These are phyloP conservation scores for Zaprionus ornatus DNA, from an alignment of 1,140 invertebrate species.

Conservation along the genomic window DNA sequence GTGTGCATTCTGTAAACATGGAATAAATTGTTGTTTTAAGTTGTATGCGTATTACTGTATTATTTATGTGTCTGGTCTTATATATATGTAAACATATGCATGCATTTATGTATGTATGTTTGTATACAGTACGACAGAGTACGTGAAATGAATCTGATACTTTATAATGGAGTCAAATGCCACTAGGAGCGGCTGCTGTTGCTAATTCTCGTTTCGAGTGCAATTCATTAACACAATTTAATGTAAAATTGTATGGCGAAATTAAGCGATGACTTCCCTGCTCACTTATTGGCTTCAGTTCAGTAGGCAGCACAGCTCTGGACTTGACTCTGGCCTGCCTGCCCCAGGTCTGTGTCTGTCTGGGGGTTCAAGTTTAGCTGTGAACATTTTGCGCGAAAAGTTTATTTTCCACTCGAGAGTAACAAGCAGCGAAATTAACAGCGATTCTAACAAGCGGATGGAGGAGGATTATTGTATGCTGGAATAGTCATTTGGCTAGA, in stretches of 20 bases:
- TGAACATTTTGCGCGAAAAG: constrained; percentile 29
- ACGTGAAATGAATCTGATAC: neutral
- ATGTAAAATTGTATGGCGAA: constrained; percentile 41
- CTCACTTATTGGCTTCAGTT: constrained; percentile 33
- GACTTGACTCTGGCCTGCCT: neutral
- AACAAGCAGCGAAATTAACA: constrained; percentile 35
- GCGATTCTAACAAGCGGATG: constrained; percentile 8
- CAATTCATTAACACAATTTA: constrained; percentile 62
- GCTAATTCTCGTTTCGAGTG: constrained; percentile 36
- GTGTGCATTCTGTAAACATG: constrained; percentile 16
- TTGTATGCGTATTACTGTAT: constrained; percentile 16
- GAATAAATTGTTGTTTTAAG: constrained; percentile 30
- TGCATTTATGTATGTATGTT: neutral
- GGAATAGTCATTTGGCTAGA: constrained; percentile 33
- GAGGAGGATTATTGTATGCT: constrained; percentile 24
- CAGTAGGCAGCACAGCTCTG: neutral
- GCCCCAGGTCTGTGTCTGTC: neutral
- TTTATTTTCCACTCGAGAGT: constrained; percentile 45
- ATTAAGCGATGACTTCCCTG: constrained; percentile 18
- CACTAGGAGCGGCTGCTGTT: constrained; percentile 27
- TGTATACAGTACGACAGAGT: neutral
- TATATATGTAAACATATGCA: too few species aligned
- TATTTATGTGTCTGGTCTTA: constrained; percentile 32
- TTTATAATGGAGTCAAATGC: neutral
- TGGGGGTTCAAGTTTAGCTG: constrained; percentile 12